Evolutionary conservation across 2,888 invertebrate species (phyloP), one percentile per base, ranked within the genome.

Genomic region (Cryptophagus acutangulus): DNA sequence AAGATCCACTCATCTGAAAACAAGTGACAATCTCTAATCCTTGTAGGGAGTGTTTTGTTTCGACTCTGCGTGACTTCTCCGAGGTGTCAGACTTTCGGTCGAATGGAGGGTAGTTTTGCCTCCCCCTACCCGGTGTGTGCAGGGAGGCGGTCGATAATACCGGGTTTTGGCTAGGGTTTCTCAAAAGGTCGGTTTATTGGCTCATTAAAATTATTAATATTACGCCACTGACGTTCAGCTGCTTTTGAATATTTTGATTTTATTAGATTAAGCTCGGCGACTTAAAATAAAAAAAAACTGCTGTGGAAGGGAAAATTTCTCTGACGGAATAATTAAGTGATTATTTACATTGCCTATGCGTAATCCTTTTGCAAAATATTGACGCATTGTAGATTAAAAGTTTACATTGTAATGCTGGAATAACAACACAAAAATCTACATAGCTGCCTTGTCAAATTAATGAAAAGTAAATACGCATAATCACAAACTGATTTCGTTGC

Each of bases 21-120:
- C 61, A 59, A 60, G 59, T 60, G 61, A 61, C 61, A 61, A 60
- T 61, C 59, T 62, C 60, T 60, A 59, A 61, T 61, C 58, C 58
- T 59, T 57, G 60, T 59, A 56, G 58, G 57, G 58, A 59, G 58
- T 59, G 60, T 59, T 59, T 61, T 62, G 61, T 61, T 62, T 62
- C 57, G 60, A 51, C 55, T 54, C 59, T 56, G 61, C 60, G 60
- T 60, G 60, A 61, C 59, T 61, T 59, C 58, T 58, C 54, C 50
- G 52, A 60, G 60, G 60, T 61, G 59, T 61, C 58, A 55, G 55
- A 59, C 52, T 53, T 53, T 54, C 51, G 48, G 48, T 48, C 50
- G 51, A 55, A 53, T 45, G 51, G 46, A 48, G 50, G 46, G 51
- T 41, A 36, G 47, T 31, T 31, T 13, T 38, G 13, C 43, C 36